These are phyloP conservation scores for Cervus canadensis DNA, from an alignment of 2,113 vertebrate species.

Conservation along the genomic window DNA sequence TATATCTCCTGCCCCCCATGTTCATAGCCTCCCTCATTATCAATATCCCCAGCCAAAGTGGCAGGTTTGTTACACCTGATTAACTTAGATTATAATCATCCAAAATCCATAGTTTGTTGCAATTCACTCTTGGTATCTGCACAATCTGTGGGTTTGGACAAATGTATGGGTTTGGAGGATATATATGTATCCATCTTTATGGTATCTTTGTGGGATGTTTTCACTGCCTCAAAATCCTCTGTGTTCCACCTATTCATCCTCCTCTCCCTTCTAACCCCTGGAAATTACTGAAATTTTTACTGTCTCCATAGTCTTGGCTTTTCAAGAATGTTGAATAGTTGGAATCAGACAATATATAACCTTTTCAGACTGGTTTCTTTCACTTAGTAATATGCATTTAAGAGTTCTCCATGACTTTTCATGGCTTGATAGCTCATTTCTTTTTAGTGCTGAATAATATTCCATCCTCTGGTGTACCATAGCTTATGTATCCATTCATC, in stretches of 20 bases:
- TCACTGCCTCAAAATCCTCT: not conserved
- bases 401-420: not conserved
- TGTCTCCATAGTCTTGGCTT: not conserved
- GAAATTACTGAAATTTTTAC: not conserved
- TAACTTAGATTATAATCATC: not conserved
- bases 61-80: not conserved
- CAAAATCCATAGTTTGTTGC: not conserved
- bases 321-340: not conserved
- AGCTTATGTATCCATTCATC: not conserved
- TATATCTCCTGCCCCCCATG: not conserved
- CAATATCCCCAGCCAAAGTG: not conserved
- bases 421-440: not conserved
- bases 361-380: not conserved
- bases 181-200: not conserved
- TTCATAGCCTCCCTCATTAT: not conserved
- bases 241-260: not conserved
- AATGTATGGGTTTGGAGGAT: not conserved
- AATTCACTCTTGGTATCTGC: not conserved
- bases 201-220: not conserved
- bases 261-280: not conserved
- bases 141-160: not conserved
- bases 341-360: not conserved
- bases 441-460: not conserved
- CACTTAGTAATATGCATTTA: not conserved
- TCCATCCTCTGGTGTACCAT: not conserved